phyloP scores from a whole-genome alignment of 2,113 vertebrate species.

The Arenaria interpres region DNA sequence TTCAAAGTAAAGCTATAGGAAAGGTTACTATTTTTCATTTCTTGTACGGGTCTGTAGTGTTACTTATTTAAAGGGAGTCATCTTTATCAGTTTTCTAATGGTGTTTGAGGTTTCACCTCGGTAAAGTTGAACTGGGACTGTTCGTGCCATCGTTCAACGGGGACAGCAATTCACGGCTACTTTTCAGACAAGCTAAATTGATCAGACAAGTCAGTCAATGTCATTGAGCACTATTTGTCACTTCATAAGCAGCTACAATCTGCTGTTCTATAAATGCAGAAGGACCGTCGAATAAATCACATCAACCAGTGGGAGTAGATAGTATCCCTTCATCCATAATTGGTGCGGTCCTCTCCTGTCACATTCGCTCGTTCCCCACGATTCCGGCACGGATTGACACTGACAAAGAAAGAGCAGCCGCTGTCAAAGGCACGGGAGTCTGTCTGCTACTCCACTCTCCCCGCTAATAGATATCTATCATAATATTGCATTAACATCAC shows the following conservation, averaged over 20 bases:
- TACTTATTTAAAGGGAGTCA: background rate
- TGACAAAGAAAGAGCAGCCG: constrained; percentile 79
- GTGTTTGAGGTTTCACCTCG: background rate
- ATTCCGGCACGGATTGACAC: constrained; percentile 81
- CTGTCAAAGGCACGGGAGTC: constrained; percentile 79
- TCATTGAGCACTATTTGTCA: constrained; percentile 84
- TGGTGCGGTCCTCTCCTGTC: constrained; percentile 84
- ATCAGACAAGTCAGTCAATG: constrained; percentile 92
- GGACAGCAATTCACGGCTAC: constrained; percentile 75
- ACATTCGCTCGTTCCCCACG: constrained; percentile 76
- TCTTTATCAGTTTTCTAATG: background rate
- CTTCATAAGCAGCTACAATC: constrained; percentile 82
- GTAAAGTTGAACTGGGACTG: constrained; percentile 55
- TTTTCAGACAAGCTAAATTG: constrained; percentile 85
- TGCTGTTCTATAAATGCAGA: constrained; percentile 80
- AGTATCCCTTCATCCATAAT: constrained; percentile 88
- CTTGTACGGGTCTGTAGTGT: rapidly evolving
- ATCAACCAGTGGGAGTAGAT: constrained; percentile 86
- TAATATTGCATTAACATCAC: constrained; percentile 66
- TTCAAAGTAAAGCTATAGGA: background rate
- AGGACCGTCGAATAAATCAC: constrained; percentile 87
- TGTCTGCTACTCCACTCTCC: constrained; percentile 66
- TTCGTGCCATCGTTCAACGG: constrained; percentile 69
- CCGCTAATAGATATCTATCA: constrained; percentile 74
- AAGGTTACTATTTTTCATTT: background rate